Conservation (phyloP, 2,888 invertebrate genomes). For the Seira ritae region DNA sequence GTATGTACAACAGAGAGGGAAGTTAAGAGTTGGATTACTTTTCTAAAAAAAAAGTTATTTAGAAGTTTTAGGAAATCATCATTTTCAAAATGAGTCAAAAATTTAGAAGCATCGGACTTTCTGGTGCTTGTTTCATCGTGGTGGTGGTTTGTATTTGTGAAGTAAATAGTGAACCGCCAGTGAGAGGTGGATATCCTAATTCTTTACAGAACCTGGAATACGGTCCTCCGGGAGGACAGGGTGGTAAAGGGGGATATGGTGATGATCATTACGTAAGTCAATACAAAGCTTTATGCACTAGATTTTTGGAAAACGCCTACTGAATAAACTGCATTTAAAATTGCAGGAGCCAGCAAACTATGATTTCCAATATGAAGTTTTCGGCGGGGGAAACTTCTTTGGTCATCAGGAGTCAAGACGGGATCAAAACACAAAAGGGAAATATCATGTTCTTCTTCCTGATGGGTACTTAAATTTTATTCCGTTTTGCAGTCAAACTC, state of each 20-base stretch:
- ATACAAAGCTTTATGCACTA: background rate
- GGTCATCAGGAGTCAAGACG: conserved; percentile 66
- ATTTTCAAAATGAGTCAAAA: background rate
- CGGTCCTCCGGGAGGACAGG: conserved; percentile 21
- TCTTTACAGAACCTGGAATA: conserved; percentile 38
- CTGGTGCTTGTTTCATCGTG: background rate
- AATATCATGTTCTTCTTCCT: conserved; percentile 67
- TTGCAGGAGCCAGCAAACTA: conserved; percentile 68
- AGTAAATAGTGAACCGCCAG: background rate
- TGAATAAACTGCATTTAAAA: too few species aligned
- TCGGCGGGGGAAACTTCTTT: conserved; percentile 67
- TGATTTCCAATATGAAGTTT: conserved; percentile 69
- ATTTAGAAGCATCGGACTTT: background rate
- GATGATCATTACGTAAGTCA: conserved; percentile 14
- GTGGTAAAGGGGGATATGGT: conserved; percentile 40
- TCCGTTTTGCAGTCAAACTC: background rate
- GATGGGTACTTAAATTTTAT: conserved; percentile 50
- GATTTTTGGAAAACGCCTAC: conserved; percentile 10
- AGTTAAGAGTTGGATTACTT: too few species aligned
- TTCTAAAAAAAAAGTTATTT: too few species aligned
- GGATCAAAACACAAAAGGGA: conserved; percentile 58
- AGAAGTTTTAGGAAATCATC: background rate
- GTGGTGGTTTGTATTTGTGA: conserved; percentile 9
- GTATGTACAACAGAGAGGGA: background rate
- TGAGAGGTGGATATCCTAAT: conserved; percentile 30